phyloP scores from a whole-genome alignment of 1,140 invertebrate genomes.

The Sweltsa coloradensis region DNA sequence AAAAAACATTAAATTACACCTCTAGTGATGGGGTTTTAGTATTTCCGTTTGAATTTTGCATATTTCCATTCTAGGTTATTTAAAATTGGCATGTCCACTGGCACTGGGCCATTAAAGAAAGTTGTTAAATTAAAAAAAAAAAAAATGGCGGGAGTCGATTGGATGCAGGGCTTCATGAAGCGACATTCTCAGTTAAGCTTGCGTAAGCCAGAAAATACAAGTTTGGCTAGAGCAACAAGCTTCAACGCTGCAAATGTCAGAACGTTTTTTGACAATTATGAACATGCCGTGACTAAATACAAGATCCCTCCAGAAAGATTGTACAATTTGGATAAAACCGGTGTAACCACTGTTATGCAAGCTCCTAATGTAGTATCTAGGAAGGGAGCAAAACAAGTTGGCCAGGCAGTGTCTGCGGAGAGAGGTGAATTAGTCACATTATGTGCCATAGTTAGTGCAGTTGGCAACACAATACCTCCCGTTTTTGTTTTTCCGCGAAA shows the following conservation, averaged over 20 bases:
- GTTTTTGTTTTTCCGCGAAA: slow-evolving; percentile 26
- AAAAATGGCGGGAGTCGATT: too few relatives aligned
- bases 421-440: slow-evolving; percentile 28
- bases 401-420: slow-evolving; percentile 27
- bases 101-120: too few relatives aligned
- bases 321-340: slow-evolving; percentile 24
- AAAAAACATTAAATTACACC: too few relatives aligned
- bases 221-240: slow-evolving; percentile 24
- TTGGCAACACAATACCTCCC: slow-evolving; percentile 27
- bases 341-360: slow-evolving; percentile 19
- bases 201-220: slow-evolving; percentile 27
- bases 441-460: slow-evolving; percentile 24
- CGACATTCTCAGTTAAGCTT: slow-evolving; percentile 23
- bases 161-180: slow-evolving; percentile 27
- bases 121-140: too few relatives aligned
- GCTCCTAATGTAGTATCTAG: slow-evolving; percentile 22
- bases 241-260: slow-evolving; percentile 28
- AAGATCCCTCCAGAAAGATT: too few relatives aligned
- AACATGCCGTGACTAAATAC: too few relatives aligned
- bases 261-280: slow-evolving; percentile 24
- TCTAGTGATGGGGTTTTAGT: too few relatives aligned
- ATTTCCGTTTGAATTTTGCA: too few relatives aligned
- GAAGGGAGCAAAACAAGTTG: slow-evolving; percentile 26
- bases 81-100: too few relatives aligned
- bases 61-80: too few relatives aligned